Conservation (phyloP, 2,797 vertebrate species). For the Pelobates cultripes region DNA sequence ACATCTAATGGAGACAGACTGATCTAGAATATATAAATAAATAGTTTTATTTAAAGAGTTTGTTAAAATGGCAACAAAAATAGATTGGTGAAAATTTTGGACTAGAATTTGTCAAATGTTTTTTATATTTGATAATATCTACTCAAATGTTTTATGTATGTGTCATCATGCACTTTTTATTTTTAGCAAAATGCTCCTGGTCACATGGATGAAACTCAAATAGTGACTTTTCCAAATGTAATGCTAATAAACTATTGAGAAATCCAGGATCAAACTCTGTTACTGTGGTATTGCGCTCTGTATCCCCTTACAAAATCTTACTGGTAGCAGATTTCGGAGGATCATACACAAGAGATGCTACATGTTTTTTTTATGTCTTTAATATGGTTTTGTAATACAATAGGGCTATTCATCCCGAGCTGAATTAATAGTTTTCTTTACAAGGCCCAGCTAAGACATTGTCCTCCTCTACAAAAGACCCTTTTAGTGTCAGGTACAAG, state of each 20-base stretch:
- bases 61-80: no score
- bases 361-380: conserved; percentile 9
- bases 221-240: neutral
- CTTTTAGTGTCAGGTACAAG: conserved; percentile 44
- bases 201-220: conserved; percentile 1
- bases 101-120: no score
- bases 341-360: neutral
- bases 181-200: neutral
- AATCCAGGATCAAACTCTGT: neutral
- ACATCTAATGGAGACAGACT: no score
- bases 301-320: neutral
- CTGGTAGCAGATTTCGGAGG: neutral
- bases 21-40: no score
- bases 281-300: neutral
- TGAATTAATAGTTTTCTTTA: conserved; percentile 9
- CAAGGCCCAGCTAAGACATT: conserved; percentile 20
- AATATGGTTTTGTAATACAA: conserved; percentile 28
- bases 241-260: neutral
- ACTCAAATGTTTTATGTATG: no score
- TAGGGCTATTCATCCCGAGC: conserved; percentile 28
- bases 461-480: conserved; percentile 45
- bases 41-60: no score
- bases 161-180: no score
- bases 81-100: no score
- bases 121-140: no score